phyloP scores from a whole-genome alignment of 2,888 invertebrate genomes.

The Andrena flavipes region DNA sequence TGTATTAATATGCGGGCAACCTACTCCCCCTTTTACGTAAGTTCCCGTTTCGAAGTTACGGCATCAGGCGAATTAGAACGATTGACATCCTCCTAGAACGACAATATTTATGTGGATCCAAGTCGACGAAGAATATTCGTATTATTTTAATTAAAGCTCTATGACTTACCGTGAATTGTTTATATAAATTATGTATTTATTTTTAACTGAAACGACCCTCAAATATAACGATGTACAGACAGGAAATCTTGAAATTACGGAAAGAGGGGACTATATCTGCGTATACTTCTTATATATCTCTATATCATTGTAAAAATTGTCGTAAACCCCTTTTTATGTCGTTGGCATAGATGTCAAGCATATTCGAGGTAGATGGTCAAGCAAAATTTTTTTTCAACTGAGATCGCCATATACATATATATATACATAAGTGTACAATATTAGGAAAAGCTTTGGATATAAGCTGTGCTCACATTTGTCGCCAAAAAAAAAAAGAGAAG shows the following conservation, averaged over 20 bases:
- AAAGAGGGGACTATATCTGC: conserved; percentile 28
- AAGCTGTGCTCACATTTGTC: conserved; percentile 28
- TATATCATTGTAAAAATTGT: conserved; percentile 63
- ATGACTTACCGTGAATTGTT: conserved; percentile 25
- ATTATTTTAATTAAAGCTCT: conserved; percentile 37
- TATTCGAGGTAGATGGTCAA: conserved; percentile 37
- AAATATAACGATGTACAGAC: conserved; percentile 12
- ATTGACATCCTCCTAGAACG: conserved; percentile 20
- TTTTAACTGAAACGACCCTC: conserved; percentile 14
- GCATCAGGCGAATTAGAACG: conserved; percentile 9
- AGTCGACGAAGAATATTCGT: conserved; percentile 18
- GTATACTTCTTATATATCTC: conserved; percentile 37
- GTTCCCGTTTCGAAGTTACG: conserved; percentile 16
- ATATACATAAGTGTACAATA: conserved; percentile 27
- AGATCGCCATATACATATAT: conserved; percentile 1
- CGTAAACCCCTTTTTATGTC: conserved; percentile 65
- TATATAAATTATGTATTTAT: conserved; percentile 38
- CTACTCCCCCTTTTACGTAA: conserved; percentile 24
- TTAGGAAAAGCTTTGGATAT: conserved; percentile 25
- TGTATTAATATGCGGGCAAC: conserved; percentile 41
- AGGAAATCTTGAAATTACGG: conserved; percentile 38
- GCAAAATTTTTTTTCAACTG: conserved; percentile 12
- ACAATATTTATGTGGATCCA: conserved; percentile 25
- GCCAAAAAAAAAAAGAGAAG: conserved; percentile 1
- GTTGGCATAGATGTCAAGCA: conserved; percentile 51